Percentiles rank a stretch among this genome's conserved stretches.
These are phyloP conservation scores for Sorex araneus DNA, from an alignment of 2,113 vertebrate species.

Conservation along the genomic window DNA sequence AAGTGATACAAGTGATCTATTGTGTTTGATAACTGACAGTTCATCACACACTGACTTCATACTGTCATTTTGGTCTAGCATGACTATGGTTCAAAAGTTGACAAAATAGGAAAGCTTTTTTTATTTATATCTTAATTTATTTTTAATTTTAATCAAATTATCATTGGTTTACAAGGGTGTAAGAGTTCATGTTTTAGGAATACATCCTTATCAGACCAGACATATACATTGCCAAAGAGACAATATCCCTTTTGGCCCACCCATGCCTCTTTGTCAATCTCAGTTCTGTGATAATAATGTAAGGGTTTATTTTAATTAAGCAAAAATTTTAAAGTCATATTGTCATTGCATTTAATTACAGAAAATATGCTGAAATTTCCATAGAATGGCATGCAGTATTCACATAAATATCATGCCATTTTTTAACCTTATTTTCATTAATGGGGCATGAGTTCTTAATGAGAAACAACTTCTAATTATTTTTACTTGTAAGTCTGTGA, in stretches of 20 bases:
- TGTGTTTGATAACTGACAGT: conserved; percentile 14
- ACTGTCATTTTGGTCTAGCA: conserved; percentile 60
- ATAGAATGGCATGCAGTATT: conserved; percentile 58
- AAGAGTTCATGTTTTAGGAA: too few species aligned
- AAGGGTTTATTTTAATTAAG: too few species aligned
- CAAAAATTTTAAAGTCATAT: conserved; percentile 71
- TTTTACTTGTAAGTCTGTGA: conserved; percentile 43
- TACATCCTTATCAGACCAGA: too few species aligned
- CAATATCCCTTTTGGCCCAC: too few species aligned
- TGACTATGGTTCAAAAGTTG: conserved; percentile 56
- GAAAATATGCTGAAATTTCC: conserved; percentile 72
- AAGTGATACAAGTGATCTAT: too few species aligned
- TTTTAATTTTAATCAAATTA: too few species aligned
- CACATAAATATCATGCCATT: conserved; percentile 70
- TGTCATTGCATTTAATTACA: conserved; percentile 59
- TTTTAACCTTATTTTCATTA: conserved; percentile 76
- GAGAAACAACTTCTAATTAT: conserved; percentile 62
- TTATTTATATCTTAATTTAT: too few species aligned
- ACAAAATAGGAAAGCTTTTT: background rate
- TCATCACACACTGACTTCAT: conserved; percentile 1
- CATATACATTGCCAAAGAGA: too few species aligned
- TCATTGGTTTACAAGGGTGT: too few species aligned
- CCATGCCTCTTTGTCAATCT: too few species aligned
- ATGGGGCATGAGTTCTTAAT: conserved; percentile 80
- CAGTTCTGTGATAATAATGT: too few species aligned